Evolutionary conservation across 2,113 vertebrate species (phyloP), one percentile per base, ranked within the genome.

Genomic region (Loxodonta africana): DNA sequence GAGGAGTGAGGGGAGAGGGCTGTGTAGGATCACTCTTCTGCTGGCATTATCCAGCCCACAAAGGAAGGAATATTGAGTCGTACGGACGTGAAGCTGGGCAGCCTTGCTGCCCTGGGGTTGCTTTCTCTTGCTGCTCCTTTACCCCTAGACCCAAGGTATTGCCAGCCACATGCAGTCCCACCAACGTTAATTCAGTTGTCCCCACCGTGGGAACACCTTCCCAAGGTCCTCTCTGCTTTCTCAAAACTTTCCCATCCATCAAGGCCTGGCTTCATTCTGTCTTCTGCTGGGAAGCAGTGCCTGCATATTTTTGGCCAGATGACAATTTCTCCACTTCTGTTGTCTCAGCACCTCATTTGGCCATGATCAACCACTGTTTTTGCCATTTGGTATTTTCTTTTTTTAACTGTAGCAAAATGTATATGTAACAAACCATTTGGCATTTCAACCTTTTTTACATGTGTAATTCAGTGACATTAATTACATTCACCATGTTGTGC

Each of bases 11-110:
- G 51, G 48, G 92, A 51, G 80, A 85, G 67, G 23, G 11, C 33
- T 74, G 46, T 33, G 18, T 48, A 28, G 71, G 84, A 15, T 12
- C 60, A 0, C 51, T 44, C 57, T 4, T 28, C 33, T 6, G 9
- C 33, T 3, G 0, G 11, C 10, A 0, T 53, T 1, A 2, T 44
- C 51, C 30, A 0, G 37, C 41, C 83, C 78, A 10, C 8, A 0
- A 4, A 62, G 67, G 63, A 57, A 5, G 28, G 23, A 6, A 9
- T 25, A 4, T 7, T 3, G 33, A 33, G 67, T 62, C 33, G 0
- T 11, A 8, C 10, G 26, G 69, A 51, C 0, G 1, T 11, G 51
- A 62, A 0, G 2, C 15, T 0, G 2, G 41, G 44, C 10, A 25
- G 26, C 14, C 26, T 14, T 8, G 33, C 41, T 1, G 11, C 11